Percentiles rank a stretch among this genome's conserved stretches.
phyloP scores from a whole-genome alignment of 2,888 invertebrate genomes.

The Arenicola marina region DNA sequence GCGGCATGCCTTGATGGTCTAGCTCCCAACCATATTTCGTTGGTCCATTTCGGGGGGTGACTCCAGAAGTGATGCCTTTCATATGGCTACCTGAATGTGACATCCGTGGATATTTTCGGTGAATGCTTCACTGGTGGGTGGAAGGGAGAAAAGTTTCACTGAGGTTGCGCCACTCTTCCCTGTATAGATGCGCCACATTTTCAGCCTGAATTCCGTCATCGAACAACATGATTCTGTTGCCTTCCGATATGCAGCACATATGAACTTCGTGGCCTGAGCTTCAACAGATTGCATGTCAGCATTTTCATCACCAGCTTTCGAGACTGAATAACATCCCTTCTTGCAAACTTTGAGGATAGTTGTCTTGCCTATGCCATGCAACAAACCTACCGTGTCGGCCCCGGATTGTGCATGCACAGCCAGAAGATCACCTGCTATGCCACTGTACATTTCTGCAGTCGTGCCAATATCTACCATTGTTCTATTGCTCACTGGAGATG shows the following conservation, averaged over 20 bases:
- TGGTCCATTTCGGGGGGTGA: conserved; percentile 4
- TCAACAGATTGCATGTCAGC: conserved; percentile 4
- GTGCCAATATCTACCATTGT: conserved; percentile 7
- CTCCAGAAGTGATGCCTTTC: neutral
- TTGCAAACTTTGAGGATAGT: conserved; percentile 6
- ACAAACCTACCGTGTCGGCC: neutral
- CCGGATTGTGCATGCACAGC: conserved; percentile 3
- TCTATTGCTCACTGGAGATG: conserved; percentile 11
- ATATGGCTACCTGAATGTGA: conserved; percentile 13
- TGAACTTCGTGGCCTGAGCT: neutral
- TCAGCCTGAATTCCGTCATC: conserved; percentile 4
- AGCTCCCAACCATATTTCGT: conserved; percentile 7
- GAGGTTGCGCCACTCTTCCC: conserved; percentile 9
- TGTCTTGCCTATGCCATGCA: conserved; percentile 13
- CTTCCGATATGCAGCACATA: conserved; percentile 15
- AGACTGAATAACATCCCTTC: conserved; percentile 5
- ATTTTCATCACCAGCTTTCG: conserved; percentile 3
- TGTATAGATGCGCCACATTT: conserved; percentile 4
- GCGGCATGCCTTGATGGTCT: too few relatives aligned
- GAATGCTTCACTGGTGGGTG: conserved; percentile 14
- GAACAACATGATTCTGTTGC: conserved; percentile 11
- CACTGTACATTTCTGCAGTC: conserved; percentile 13
- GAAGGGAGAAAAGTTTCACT: conserved; percentile 13
- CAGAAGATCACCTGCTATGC: neutral
- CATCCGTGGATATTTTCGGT: conserved; percentile 3